Evolutionary conservation across 2,888 invertebrate species (phyloP), one percentile per base, ranked within the genome.

Genomic region (Athripsodes cinereus): DNA sequence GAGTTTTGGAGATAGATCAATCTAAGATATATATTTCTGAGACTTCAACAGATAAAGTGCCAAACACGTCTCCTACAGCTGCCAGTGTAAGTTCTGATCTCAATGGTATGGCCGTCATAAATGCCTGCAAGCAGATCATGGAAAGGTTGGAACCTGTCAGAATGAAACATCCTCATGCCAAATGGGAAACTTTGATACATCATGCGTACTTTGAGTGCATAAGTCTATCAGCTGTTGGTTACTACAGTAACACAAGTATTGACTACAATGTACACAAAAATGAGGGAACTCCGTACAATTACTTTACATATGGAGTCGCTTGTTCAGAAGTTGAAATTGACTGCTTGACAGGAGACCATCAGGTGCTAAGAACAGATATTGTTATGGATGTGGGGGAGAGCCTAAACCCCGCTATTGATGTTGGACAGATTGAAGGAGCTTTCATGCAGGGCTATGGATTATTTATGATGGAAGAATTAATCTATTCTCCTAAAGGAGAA

Each of bases 371-470:
- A 67, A 89, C 91, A 1, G 95, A 97, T 68, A 96, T 97, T 66
- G 95, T 97, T 0, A 96, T 97, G 96, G 97, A 97, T 75, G 81
- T 97, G 65, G 96, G 96, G 1, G 87, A 91, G 66, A 96, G 96
- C 73, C 75, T 97, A 55, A 97, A 97, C 74, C 97, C 97, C 2
- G 96, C 96, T 1, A 93, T 97, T 64, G 97, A 97, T 68, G 90
- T 97, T 66, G 97, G 96, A 0, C 97, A 97, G 78, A 88, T 97
- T n/a, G 97, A 97, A 75, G 97, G 97, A 2, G 96, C 83, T 0
- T 97, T 96, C 68, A 81, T 93, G 69, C 96, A 96, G 80, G 97
- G 97, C 0, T 93, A 94, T 68, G 97, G 96, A 1, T 71, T 97
- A 57, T 95, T 90, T 67, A 90, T 91, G 0, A 76, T 96, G 68